Evolutionary conservation across 1,140 invertebrate genomes (phyloP).

Genomic region (Ruditapes philippinarum): DNA sequence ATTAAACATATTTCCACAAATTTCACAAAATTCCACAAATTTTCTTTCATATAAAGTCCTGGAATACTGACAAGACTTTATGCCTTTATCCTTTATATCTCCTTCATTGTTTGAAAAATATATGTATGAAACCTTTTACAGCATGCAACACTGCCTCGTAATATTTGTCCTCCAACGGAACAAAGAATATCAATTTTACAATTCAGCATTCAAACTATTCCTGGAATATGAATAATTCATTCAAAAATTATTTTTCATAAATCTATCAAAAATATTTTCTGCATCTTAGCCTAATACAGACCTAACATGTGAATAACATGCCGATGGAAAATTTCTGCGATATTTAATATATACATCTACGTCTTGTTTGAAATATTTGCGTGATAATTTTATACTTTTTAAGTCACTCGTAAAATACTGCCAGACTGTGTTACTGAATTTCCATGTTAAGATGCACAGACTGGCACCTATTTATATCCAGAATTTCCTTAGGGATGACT

Average conservation of each 20-base stretch:
- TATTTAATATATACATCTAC: too few relatives aligned
- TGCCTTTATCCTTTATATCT: background rate
- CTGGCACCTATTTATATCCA: too few relatives aligned
- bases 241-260: background rate
- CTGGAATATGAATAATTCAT: slow-evolving; percentile 4
- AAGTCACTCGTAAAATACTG: too few relatives aligned
- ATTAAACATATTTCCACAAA: background rate
- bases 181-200: background rate
- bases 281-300: too few relatives aligned
- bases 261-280: background rate
- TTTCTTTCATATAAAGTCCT: background rate
- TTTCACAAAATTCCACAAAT: too few relatives aligned
- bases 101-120: background rate
- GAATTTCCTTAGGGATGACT: too few relatives aligned
- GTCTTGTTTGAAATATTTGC: too few relatives aligned
- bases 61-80: background rate
- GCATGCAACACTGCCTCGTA: background rate
- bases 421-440: too few relatives aligned
- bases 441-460: too few relatives aligned
- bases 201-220: background rate
- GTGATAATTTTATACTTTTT: too few relatives aligned
- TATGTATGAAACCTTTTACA: background rate
- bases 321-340: too few relatives aligned
- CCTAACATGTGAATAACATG: too few relatives aligned
- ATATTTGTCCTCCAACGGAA: background rate